Percentiles rank a stretch among this genome's conserved stretches.
These are phyloP conservation scores for Apogon hyalosoma DNA, from an alignment of 2,797 vertebrate genomes.

Conservation along the genomic window DNA sequence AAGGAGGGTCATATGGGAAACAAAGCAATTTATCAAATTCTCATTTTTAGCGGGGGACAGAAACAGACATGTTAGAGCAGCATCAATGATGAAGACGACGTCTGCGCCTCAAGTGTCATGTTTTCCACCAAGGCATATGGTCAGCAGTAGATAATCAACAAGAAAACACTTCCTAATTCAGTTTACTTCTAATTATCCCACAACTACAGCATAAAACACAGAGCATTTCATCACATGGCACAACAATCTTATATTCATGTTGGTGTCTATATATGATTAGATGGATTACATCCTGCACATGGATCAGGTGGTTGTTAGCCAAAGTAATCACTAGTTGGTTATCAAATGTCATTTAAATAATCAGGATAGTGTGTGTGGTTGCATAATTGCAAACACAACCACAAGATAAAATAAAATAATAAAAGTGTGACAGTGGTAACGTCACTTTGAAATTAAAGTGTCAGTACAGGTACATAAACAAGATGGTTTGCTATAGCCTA, in stretches of 20 bases:
- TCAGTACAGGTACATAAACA: too few relatives aligned
- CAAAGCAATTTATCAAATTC: constrained; percentile 5
- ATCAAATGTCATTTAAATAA: too few relatives aligned
- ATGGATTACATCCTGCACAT: not conserved
- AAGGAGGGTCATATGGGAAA: not conserved
- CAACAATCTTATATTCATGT: not conserved
- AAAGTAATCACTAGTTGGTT: too few relatives aligned
- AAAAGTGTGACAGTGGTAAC: too few relatives aligned
- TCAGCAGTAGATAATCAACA: constrained; percentile 30
- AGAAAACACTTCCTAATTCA: constrained; percentile 26
- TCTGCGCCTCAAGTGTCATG: constrained; percentile 13
- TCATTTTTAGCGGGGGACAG: constrained; percentile 9
- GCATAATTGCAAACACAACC: too few relatives aligned
- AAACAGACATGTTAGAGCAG: constrained; percentile 18
- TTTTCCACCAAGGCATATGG: constrained; percentile 36
- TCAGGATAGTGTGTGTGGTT: too few relatives aligned
- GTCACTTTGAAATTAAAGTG: too few relatives aligned
- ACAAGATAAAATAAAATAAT: too few relatives aligned
- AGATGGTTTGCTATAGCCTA: too few relatives aligned
- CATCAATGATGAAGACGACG: constrained; percentile 33
- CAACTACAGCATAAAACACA: not conserved
- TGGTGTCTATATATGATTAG: constrained; percentile 2
- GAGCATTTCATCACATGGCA: not conserved
- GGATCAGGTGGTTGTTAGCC: too few relatives aligned
- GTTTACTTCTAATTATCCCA: not conserved